Evolutionary conservation across 53 echinoderm and acorn worm genomes (phyloP), one percentile per base, ranked within the genome.

Genomic region (Pentamera pediparva): DNA sequence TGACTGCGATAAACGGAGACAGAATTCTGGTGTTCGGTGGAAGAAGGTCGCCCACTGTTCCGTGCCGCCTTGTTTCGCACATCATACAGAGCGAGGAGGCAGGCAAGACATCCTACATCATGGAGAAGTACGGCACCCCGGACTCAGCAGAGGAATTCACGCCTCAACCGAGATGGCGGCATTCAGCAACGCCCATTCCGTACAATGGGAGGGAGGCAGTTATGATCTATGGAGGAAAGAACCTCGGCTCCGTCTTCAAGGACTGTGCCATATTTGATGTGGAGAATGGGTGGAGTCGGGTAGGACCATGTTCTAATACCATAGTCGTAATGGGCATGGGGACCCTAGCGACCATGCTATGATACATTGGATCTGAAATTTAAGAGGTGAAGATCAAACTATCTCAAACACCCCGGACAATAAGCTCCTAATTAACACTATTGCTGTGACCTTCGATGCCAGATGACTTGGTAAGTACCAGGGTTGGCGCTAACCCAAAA

Each of bases 11-110:
- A 12, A 49, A 77, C 41, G 60, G 52, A 22, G 54, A 55, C 24
- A 37, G 50, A 29, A 72, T 87, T 17, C 56, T 94, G 25, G 21
- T 94, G 28, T 94, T 87, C 76, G 95, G 91, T 59, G 95, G 95
- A 5, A 69, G 95, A 25, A 87, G 62, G 6, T 94, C 95, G 0
- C 95, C 95, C 0, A 64, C 91, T 8, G 87, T 82, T 56, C 90
- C 95, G 19, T 77, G 69, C 18, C 37, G 58, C n/a, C 48, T 48
- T 20, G 48, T 80, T 0, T 13, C 77, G 26, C 31, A 90, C 32
- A 37, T 94, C 3, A 65, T 37, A 39, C 43, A 86, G 9, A 36
- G 28, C 9, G 58, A 26, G 13, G 26, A 38, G n/a, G n/a, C n/a
- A n/a, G n/a, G n/a, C n/a, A n/a, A n/a, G 55, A 26, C 32, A 22